Evolutionary conservation across 2,888 invertebrate genomes (phyloP).

Genomic region (Trilocha varians): DNA sequence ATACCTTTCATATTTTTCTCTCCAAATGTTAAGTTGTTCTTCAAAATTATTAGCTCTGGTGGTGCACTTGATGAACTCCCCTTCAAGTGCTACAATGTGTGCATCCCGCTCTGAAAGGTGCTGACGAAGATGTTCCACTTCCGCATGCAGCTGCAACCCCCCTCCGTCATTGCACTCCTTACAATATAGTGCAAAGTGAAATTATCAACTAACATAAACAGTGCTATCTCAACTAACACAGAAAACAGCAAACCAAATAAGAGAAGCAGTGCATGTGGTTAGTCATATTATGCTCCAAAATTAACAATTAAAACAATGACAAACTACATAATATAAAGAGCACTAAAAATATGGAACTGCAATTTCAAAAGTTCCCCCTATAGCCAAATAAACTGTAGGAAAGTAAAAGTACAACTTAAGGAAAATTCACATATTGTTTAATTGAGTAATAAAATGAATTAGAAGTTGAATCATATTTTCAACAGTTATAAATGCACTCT

Average conservation of each 20-base stretch:
- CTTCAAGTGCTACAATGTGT: slow-evolving; percentile 89
- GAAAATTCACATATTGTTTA: too few relatives aligned
- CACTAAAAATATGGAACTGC: not conserved
- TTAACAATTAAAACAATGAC: not conserved
- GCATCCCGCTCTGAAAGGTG: slow-evolving; percentile 85
- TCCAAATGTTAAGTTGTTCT: slow-evolving; percentile 89
- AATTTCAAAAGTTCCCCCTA: too few relatives aligned
- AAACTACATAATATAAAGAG: not conserved
- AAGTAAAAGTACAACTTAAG: too few relatives aligned
- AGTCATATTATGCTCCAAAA: slow-evolving; percentile 2
- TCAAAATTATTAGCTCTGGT: slow-evolving; percentile 84
- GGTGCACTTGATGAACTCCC: slow-evolving; percentile 86
- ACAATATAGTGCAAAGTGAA: slow-evolving; percentile 41
- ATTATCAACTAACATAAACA: slow-evolving; percentile 34
- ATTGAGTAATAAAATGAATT: not conserved
- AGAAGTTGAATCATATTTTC: not conserved
- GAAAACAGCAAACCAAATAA: slow-evolving; percentile 26
- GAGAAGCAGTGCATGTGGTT: slow-evolving; percentile 39
- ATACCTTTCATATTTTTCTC: slow-evolving; percentile 92
- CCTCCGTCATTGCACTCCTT: slow-evolving; percentile 61
- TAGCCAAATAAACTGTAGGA: too few relatives aligned
- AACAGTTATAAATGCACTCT: not conserved
- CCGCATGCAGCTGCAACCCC: slow-evolving; percentile 83
- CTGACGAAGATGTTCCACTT: slow-evolving; percentile 90
- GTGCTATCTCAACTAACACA: slow-evolving; percentile 10